Evolutionary conservation across 2,797 vertebrate genomes (phyloP).

Genomic region (Sebastiscus albofasciatus): DNA sequence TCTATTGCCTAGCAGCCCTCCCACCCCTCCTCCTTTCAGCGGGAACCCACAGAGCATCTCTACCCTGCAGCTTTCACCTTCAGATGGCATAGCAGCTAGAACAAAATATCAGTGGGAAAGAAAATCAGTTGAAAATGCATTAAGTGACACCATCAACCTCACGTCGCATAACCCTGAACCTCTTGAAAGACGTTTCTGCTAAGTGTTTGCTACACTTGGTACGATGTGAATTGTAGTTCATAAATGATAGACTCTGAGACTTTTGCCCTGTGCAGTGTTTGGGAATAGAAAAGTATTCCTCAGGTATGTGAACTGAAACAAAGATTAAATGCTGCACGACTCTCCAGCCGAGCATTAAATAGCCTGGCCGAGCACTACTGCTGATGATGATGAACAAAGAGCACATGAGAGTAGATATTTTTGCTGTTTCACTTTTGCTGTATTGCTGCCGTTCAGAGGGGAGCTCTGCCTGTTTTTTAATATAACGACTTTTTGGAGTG

Average conservation of each 20-base stretch:
- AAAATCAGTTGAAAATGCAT: conserved; percentile 40
- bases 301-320: conserved; percentile 67
- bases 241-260: conserved; percentile 34
- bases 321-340: conserved; percentile 60
- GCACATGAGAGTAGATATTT: conserved; percentile 28
- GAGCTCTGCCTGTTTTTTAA: conserved; percentile 8
- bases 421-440: conserved; percentile 33
- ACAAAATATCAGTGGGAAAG: conserved; percentile 41
- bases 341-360: conserved; percentile 66
- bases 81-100: conserved; percentile 39
- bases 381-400: conserved; percentile 57
- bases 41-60: conserved; percentile 56
- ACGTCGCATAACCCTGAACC: conserved; percentile 9
- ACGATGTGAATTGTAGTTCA: conserved; percentile 26
- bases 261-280: conserved; percentile 40
- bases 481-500: conserved; percentile 40
- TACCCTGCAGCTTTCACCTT: conserved; percentile 65
- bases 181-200: conserved; percentile 23
- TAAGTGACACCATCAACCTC: conserved; percentile 33
- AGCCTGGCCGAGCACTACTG: conserved; percentile 38
- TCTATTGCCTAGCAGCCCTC: conserved; percentile 63
- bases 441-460: conserved; percentile 14
- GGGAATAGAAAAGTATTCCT: conserved; percentile 57
- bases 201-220: neutral
- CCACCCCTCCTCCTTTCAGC: conserved; percentile 16